Evolutionary conservation across 2,888 invertebrate genomes (phyloP).

Genomic region (Seira sanloemensis): DNA sequence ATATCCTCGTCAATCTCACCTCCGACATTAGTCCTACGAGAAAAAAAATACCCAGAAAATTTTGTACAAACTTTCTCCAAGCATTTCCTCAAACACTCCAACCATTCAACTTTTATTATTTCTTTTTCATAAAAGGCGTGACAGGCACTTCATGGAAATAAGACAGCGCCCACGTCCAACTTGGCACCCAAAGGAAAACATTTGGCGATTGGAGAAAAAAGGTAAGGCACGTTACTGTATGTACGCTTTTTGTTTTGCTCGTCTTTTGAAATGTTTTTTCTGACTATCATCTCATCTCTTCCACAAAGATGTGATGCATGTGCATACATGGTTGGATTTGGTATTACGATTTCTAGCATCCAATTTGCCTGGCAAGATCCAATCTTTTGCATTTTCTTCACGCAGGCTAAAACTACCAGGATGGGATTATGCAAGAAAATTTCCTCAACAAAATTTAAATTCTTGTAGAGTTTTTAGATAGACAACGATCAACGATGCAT

Average conservation of each 20-base stretch:
- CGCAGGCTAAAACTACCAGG: too few relatives aligned
- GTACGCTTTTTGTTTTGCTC: neutral
- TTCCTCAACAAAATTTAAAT: too few relatives aligned
- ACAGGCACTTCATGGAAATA: neutral
- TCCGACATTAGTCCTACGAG: too few relatives aligned
- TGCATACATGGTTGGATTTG: too few relatives aligned
- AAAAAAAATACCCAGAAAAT: too few relatives aligned
- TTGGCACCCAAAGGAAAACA: neutral
- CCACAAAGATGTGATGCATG: neutral
- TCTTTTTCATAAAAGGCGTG: neutral
- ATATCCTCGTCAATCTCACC: too few relatives aligned
- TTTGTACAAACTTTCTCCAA: neutral
- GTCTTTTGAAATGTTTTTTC: neutral
- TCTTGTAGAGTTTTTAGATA: too few relatives aligned
- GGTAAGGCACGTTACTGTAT: neutral
- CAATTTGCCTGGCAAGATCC: slow-evolving; percentile 52
- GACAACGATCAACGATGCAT: too few relatives aligned
- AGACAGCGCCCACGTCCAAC: neutral
- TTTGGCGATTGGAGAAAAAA: neutral
- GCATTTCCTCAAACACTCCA: too few relatives aligned
- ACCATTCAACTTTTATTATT: too few relatives aligned
- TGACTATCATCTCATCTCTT: neutral
- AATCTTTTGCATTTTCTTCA: neutral
- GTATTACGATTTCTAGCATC: slow-evolving; percentile 30
- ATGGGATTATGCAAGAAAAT: too few relatives aligned